Conservation (phyloP, 2,888 invertebrate genomes). For the Orthonevra nobilis region DNA sequence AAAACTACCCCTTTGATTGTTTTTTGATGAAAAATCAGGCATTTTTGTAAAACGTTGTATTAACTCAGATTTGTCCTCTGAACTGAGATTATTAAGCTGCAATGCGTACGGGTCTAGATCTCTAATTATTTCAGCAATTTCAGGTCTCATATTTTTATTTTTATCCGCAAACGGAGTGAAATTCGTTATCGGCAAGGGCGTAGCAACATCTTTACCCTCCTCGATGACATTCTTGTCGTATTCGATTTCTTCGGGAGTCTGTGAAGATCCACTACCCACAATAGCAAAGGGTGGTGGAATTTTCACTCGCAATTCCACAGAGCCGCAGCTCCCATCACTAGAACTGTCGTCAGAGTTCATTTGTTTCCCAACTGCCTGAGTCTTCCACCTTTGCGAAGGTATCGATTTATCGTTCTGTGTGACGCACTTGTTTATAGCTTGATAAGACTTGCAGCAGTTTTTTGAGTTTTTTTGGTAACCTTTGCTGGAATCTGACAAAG, state of each 20-base stretch:
- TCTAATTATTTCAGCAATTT: slow-evolving; percentile 77
- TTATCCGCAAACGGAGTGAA: slow-evolving; percentile 64
- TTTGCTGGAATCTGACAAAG: slow-evolving; percentile 21
- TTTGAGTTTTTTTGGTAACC: slow-evolving; percentile 51
- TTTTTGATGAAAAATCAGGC: slow-evolving; percentile 22
- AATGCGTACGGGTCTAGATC: slow-evolving; percentile 75
- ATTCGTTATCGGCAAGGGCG: slow-evolving; percentile 73
- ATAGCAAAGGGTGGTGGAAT: slow-evolving; percentile 33
- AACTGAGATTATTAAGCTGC: slow-evolving; percentile 75
- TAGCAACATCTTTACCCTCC: slow-evolving; percentile 80
- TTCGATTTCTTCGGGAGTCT: slow-evolving; percentile 77
- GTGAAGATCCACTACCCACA: slow-evolving; percentile 15
- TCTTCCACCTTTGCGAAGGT: slow-evolving; percentile 33
- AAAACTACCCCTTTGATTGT: slow-evolving; percentile 17
- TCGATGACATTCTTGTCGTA: slow-evolving; percentile 76
- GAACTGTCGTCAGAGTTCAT: slow-evolving; percentile 35
- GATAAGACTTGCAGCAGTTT: slow-evolving; percentile 55
- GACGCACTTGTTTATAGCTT: slow-evolving; percentile 47
- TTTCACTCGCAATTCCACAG: slow-evolving; percentile 60
- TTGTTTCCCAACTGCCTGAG: slow-evolving; percentile 33
- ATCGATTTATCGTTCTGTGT: slow-evolving; percentile 36
- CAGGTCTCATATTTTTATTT: slow-evolving; percentile 75
- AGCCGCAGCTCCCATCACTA: slow-evolving; percentile 54
- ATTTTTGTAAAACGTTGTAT: slow-evolving; percentile 63
- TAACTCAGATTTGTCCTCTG: slow-evolving; percentile 72